Evolutionary conservation across 2,797 vertebrate genomes (phyloP).

Genomic region (Pangasius sanitwongsei): DNA sequence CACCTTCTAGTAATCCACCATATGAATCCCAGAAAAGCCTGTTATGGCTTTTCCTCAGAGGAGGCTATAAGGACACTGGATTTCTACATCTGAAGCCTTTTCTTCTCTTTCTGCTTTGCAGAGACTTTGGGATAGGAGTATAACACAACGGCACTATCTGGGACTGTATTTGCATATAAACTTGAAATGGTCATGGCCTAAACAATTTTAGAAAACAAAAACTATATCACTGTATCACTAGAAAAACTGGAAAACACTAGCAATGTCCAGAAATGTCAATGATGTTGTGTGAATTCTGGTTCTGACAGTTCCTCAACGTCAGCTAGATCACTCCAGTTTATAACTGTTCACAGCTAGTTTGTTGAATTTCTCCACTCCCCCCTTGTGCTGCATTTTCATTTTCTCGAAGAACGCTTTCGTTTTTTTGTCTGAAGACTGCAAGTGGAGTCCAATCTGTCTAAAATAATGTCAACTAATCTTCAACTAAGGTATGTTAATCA

Average conservation of each 20-base stretch:
- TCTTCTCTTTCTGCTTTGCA: slow-evolving; percentile 2
- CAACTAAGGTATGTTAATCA: too few species aligned
- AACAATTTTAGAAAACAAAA: background rate
- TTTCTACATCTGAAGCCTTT: background rate
- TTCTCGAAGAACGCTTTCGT: too few species aligned
- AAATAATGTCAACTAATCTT: too few species aligned
- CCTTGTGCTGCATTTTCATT: too few species aligned
- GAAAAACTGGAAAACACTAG: background rate
- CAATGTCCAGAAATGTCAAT: background rate
- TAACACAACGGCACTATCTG: background rate
- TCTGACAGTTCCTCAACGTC: background rate
- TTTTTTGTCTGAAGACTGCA: too few species aligned
- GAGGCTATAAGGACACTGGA: slow-evolving; percentile 35
- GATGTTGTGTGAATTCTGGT: background rate
- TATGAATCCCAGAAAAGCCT: slow-evolving; percentile 60
- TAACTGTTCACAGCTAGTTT: background rate
- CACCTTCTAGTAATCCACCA: slow-evolving; percentile 64
- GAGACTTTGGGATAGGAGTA: too few species aligned
- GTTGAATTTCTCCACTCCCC: too few species aligned
- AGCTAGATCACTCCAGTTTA: background rate
- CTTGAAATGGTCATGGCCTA: background rate
- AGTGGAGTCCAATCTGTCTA: too few species aligned
- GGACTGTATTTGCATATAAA: background rate
- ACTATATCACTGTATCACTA: background rate
- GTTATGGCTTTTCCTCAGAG: slow-evolving; percentile 53